Conservation (phyloP, 2,888 invertebrate genomes). For the Athetis lepigone region DNA sequence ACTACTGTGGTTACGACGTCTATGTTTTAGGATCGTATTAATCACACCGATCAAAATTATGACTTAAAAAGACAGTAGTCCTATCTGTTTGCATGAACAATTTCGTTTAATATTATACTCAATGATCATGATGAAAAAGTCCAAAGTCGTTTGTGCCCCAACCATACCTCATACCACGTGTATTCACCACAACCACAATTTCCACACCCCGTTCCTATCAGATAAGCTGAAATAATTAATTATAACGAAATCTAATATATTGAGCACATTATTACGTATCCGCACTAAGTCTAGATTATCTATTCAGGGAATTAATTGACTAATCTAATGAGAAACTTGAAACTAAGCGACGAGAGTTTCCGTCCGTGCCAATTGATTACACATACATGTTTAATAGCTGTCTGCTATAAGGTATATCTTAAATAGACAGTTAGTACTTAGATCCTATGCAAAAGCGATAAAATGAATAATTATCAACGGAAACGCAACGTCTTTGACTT, state of each 20-base stretch:
- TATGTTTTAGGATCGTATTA: too few species aligned
- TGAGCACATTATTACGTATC: slow-evolving; percentile 20
- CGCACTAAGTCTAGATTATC: slow-evolving; percentile 38
- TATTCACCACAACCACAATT: neutral
- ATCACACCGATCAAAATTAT: too few species aligned
- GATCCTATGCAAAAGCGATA: neutral
- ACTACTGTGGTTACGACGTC: too few species aligned
- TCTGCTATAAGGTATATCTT: slow-evolving; percentile 2
- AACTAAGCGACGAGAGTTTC: slow-evolving; percentile 61
- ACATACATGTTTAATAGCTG: slow-evolving; percentile 22
- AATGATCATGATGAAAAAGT: too few species aligned
- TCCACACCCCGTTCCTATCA: neutral
- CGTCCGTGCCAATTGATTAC: slow-evolving; percentile 60
- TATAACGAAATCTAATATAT: slow-evolving; percentile 1
- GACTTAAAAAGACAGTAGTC: too few species aligned
- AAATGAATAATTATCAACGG: neutral
- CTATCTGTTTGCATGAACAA: too few species aligned
- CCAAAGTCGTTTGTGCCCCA: too few species aligned
- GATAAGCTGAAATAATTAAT: slow-evolving; percentile 5
- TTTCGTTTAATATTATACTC: too few species aligned
- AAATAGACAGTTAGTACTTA: neutral
- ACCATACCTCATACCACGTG: too few species aligned
- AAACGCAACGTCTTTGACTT: too few species aligned
- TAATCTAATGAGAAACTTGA: slow-evolving; percentile 50
- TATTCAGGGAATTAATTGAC: slow-evolving; percentile 40